Percentiles rank a stretch among this genome's conserved stretches.
phyloP scores from a whole-genome alignment of 2,888 invertebrate species.

The Macrophya alboannulata region DNA sequence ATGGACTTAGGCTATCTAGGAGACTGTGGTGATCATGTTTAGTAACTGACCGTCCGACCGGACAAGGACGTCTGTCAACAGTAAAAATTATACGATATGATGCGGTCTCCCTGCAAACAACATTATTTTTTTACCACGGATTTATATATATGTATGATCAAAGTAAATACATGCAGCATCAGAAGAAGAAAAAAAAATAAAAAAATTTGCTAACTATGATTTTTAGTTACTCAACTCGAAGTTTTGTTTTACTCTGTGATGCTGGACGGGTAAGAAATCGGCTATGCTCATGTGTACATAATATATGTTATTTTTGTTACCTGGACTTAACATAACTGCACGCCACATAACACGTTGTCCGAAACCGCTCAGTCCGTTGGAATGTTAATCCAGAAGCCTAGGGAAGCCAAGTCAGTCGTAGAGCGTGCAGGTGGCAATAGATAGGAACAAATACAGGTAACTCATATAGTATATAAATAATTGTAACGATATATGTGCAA shows the following conservation, averaged over 20 bases:
- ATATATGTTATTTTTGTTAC: not conserved
- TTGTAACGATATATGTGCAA: constrained; percentile 19
- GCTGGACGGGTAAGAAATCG: not conserved
- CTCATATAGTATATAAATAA: constrained; percentile 39
- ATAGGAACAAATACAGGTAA: constrained; percentile 17
- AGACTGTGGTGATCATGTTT: constrained; percentile 9
- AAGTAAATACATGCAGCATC: too few species aligned
- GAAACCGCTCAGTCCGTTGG: constrained; percentile 31
- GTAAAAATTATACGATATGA: not conserved
- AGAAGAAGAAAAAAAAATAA: too few species aligned
- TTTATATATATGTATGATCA: too few species aligned
- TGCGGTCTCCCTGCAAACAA: not conserved
- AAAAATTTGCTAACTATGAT: too few species aligned
- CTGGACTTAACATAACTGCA: constrained; percentile 15
- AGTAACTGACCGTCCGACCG: constrained; percentile 30
- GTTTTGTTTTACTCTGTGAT: not conserved
- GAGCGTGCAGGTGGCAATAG: constrained; percentile 31
- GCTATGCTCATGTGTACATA: not conserved
- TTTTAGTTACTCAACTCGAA: too few species aligned
- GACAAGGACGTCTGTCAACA: constrained; percentile 45
- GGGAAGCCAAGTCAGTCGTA: constrained; percentile 46
- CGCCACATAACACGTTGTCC: constrained; percentile 24
- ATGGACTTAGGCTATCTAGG: not conserved
- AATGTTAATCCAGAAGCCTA: constrained; percentile 54
- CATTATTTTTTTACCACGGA: not conserved